Conservation (phyloP, 2,888 invertebrate species). For the Leptopilina drosophilae region DNA sequence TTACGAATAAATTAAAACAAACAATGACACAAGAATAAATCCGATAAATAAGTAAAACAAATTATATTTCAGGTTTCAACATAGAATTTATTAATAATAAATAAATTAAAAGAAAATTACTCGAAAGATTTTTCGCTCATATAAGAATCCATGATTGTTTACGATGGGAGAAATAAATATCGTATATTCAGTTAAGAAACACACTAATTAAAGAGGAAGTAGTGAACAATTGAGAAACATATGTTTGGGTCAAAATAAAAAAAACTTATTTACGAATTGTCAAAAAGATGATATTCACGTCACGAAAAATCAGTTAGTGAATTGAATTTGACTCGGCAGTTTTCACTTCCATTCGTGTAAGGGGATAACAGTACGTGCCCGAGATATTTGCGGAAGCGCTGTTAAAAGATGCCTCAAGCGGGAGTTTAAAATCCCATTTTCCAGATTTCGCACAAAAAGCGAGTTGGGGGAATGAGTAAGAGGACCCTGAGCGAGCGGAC, state of each 20-base stretch:
- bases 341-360: slow-evolving; percentile 22
- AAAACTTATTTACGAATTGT: not conserved
- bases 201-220: too few relatives aligned
- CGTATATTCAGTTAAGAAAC: too few relatives aligned
- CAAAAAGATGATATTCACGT: not conserved
- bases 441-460: slow-evolving; percentile 33
- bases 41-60: too few relatives aligned
- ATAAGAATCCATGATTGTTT: too few relatives aligned
- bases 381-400: slow-evolving; percentile 35
- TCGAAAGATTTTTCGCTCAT: too few relatives aligned
- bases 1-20: too few relatives aligned
- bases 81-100: too few relatives aligned
- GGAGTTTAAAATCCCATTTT: slow-evolving; percentile 40
- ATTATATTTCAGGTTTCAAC: too few relatives aligned
- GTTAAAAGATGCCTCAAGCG: slow-evolving; percentile 40
- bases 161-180: too few relatives aligned
- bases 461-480: slow-evolving; percentile 5
- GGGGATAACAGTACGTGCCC: slow-evolving; percentile 37
- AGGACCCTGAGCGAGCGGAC: slow-evolving; percentile 19
- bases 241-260: not conserved
- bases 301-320: slow-evolving; percentile 34
- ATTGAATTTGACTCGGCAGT: slow-evolving; percentile 38
- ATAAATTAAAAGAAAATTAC: too few relatives aligned
- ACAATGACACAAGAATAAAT: too few relatives aligned
- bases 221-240: too few relatives aligned